Conservation (phyloP, 2,113 vertebrate species). For the Xenus cinereus region DNA sequence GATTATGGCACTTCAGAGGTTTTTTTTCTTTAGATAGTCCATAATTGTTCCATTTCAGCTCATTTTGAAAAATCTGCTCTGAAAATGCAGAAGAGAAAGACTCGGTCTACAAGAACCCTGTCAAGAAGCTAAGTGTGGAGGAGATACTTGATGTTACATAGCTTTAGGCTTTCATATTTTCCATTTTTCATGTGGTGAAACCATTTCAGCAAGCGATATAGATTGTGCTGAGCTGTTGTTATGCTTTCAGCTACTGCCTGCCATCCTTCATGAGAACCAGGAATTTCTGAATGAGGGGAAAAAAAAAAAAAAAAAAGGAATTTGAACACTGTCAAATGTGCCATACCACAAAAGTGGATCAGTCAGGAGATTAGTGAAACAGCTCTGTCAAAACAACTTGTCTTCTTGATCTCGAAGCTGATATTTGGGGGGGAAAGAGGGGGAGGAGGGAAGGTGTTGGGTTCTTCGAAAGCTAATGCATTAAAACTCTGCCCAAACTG, state of each 20-base stretch:
- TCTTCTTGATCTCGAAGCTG: background rate
- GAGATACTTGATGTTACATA: constrained; percentile 27
- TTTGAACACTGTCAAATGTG: background rate
- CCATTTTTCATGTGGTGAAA: background rate
- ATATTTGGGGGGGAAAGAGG: background rate
- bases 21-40: background rate
- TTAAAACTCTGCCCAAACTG: background rate
- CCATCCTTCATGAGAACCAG: background rate
- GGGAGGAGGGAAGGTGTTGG: background rate
- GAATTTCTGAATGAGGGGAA: background rate
- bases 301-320: background rate
- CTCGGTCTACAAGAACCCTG: background rate
- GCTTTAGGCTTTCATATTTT: constrained; percentile 13
- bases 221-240: constrained; percentile 7
- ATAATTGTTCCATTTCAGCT: background rate
- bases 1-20: background rate
- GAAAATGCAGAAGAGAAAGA: background rate
- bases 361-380: background rate
- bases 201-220: background rate
- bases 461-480: background rate
- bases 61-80: constrained; percentile 16
- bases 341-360: background rate
- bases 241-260: constrained; percentile 22
- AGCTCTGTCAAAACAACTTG: constrained; percentile 49
- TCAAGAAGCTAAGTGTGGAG: constrained; percentile 24